Evolutionary conservation across 2,113 vertebrate genomes (phyloP).

Genomic region (Cinclus cinclus): DNA sequence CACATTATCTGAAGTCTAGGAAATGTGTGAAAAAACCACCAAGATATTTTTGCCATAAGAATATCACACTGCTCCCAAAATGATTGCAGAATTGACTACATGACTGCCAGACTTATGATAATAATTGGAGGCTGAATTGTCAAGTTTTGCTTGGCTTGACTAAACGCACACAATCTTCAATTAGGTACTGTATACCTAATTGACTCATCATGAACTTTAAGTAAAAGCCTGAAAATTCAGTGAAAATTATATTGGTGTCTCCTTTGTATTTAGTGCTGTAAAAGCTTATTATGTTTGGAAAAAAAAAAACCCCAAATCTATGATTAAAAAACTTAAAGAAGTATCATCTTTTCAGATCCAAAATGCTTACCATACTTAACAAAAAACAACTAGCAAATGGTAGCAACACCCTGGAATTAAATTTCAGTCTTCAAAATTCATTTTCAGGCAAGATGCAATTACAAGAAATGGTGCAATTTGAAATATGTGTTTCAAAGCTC

Average conservation of each 20-base stretch:
- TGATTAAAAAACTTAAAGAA: not conserved
- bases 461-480: not conserved
- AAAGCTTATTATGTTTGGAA: not conserved
- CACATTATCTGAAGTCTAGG: not conserved
- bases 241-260: not conserved
- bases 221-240: not conserved
- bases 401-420: not conserved
- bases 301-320: accelerated
- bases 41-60: not conserved
- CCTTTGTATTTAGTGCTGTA: not conserved
- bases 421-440: not conserved
- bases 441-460: not conserved
- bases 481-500: not conserved
- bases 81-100: not conserved
- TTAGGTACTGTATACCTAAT: not conserved
- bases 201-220: not conserved
- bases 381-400: not conserved
- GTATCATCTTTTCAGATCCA: not conserved
- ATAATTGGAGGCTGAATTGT: not conserved
- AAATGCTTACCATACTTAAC: not conserved
- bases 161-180: not conserved
- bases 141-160: not conserved
- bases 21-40: not conserved
- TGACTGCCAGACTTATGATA: not conserved
- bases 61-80: not conserved